Evolutionary conservation across 2,797 vertebrate species (phyloP), one percentile per base, ranked within the genome.

Genomic region (Falco peregrinus): DNA sequence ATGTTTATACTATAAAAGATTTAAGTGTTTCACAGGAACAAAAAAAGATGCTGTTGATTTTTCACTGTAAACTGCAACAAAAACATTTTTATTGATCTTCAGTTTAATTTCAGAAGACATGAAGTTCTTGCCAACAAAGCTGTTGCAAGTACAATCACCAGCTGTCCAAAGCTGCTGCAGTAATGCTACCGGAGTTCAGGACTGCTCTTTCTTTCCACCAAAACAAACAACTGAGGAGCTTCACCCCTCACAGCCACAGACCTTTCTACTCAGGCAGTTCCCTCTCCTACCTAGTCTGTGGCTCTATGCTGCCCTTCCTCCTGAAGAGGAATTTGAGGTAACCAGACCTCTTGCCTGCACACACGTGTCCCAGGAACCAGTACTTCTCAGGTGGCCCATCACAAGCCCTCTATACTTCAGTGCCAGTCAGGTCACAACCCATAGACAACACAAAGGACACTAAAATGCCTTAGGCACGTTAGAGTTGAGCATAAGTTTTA

Each of bases 291-390:
- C 33, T 51, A 13, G 14, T 13, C 61, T 2, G 1, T 26, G 22
- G 31, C 48, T 61, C 48, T 37, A 26, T 7, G 17, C 26, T 0
- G 1, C 24, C 41, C 47, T 59, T 51, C 31, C 26, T 84, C 28
- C 60, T 41, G 13, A 59, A 43, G 48, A 33, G 31, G 56, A 68
- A 86, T n/a, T 53, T n/a, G 26, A 53, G 35, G 54, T 50, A 64
- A 60, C 21, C 21, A 70, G 82, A 31, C 21, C 26, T 24, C 64
- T 35, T 3, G 0, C 37, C 28, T 45, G 18, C 51, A 17, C 2
- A 2, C 56, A 28, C 1, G 0, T 5, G 11, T 29, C 41, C 35
- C 51, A 83, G 28, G n/a, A 75, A 41, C 35, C 11, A 29, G 26
- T 20, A 31, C 60, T 59, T 35, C 22, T 13, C 69, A 17, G 20